Conservation (phyloP, 2,113 vertebrate genomes). For the Gobio gobio region DNA sequence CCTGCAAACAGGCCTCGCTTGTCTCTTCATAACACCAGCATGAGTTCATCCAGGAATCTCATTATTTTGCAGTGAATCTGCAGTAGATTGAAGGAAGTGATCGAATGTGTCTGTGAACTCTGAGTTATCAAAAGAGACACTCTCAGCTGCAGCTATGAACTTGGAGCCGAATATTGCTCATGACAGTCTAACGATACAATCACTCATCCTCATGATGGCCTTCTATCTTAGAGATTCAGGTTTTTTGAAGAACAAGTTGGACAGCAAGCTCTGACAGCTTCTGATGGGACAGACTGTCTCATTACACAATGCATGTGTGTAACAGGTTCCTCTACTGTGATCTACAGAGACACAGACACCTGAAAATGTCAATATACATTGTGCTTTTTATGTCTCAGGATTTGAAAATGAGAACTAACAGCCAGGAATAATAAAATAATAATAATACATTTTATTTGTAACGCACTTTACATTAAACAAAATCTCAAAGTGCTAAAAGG, state of each 20-base stretch:
- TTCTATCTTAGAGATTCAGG: background rate
- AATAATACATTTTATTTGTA: no score
- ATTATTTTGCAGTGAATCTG: background rate
- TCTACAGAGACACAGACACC: no score
- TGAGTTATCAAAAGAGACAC: constrained; percentile 8
- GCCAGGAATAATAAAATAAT: no score
- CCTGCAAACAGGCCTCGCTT: background rate
- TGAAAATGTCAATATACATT: no score
- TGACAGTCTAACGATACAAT: background rate
- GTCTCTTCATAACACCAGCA: background rate
- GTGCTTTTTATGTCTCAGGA: no score
- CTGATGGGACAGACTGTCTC: no score
- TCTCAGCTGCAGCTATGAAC: background rate
- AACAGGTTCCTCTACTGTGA: no score
- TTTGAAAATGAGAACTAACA: no score
- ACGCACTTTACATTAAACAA: no score
- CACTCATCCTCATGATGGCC: background rate
- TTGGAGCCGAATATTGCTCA: no score
- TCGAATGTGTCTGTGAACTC: constrained; percentile 9
- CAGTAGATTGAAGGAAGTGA: background rate
- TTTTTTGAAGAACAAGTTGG: constrained; percentile 4
- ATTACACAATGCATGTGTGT: no score
- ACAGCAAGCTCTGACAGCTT: background rate
- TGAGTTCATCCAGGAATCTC: constrained; percentile 9
- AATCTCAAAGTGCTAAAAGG: no score